These are phyloP conservation scores for Anoura caudifer DNA, from an alignment of 2,113 vertebrate genomes.

Conservation along the genomic window DNA sequence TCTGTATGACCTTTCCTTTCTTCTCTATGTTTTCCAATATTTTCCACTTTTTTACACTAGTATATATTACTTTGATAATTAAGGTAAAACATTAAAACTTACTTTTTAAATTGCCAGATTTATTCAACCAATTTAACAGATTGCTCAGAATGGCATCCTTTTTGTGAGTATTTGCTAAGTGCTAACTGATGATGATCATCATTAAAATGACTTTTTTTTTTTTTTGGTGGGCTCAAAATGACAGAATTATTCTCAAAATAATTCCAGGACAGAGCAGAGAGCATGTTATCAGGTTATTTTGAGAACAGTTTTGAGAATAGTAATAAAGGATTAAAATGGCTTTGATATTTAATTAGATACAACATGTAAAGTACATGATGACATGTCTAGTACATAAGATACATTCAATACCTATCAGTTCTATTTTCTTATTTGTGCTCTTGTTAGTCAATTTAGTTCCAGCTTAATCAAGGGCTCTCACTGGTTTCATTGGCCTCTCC, in stretches of 20 bases:
- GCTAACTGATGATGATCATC: background rate
- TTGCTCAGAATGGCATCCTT: background rate
- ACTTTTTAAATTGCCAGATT: background rate
- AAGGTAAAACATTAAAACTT: background rate
- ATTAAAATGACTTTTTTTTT: background rate
- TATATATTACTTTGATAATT: background rate
- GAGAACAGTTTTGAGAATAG: background rate
- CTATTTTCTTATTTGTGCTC: background rate
- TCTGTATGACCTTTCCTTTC: background rate
- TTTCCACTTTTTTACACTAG: background rate
- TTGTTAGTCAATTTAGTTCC: background rate
- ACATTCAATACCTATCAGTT: background rate
- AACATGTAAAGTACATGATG: background rate
- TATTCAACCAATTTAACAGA: background rate
- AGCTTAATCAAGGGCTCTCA: background rate
- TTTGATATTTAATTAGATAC: slow-evolving; percentile 1
- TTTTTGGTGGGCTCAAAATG: background rate
- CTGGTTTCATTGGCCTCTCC: background rate
- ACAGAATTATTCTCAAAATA: background rate
- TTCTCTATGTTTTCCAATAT: background rate
- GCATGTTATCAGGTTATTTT: background rate
- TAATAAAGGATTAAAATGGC: background rate
- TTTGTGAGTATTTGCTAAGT: background rate
- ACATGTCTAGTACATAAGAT: background rate
- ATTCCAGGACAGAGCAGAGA: background rate